A percentile compares a stretch with the other conserved stretches of the same genome.
Conservation (phyloP, 2,113 vertebrate species). For the Microcebus griseorufus region DNA sequence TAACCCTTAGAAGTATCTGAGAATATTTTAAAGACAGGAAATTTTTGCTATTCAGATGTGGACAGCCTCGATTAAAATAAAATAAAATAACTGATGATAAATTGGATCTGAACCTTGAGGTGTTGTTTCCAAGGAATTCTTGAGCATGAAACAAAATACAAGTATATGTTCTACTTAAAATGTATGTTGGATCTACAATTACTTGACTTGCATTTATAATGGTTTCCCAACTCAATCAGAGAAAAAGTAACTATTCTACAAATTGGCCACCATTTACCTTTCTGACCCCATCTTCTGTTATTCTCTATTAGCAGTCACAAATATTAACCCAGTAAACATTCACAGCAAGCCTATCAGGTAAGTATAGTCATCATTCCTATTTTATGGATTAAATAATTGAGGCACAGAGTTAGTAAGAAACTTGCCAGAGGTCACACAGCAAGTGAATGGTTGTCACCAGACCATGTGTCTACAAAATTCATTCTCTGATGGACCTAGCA, state of each 20-base stretch:
- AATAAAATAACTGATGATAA: background rate
- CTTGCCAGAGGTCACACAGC: background rate
- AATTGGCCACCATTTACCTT: background rate
- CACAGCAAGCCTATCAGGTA: background rate
- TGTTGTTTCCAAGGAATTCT: background rate
- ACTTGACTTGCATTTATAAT: background rate
- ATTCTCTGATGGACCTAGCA: background rate
- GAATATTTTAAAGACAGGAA: background rate
- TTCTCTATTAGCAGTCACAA: background rate
- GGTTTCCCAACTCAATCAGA: background rate
- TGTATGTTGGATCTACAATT: background rate
- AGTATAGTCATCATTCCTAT: background rate
- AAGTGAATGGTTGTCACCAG: background rate
- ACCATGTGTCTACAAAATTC: background rate
- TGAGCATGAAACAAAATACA: slow-evolving; percentile 12
- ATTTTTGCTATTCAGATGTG: background rate
- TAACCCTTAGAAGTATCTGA: background rate
- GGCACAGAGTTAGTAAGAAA: background rate
- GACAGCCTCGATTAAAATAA: background rate
- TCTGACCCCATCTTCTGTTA: background rate
- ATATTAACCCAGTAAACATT: background rate
- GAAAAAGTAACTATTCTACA: background rate
- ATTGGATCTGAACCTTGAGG: background rate
- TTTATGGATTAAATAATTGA: background rate
- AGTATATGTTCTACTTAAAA: background rate